Evolutionary conservation across 2,888 invertebrate genomes (phyloP).

Genomic region (Strigamia crassipes): DNA sequence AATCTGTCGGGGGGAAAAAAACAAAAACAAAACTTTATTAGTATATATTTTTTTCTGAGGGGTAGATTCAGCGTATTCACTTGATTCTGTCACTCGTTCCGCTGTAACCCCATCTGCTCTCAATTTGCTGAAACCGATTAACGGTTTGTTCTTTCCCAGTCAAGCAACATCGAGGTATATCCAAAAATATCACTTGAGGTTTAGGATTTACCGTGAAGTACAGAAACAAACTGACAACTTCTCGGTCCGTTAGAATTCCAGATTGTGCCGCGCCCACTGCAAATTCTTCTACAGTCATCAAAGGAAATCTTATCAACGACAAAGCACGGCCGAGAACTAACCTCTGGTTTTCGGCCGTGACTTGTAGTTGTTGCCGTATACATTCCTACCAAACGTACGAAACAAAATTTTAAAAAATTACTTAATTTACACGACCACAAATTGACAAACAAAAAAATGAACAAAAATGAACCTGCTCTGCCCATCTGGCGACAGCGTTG

Average conservation of each 20-base stretch:
- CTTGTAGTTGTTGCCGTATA: constrained; percentile 67
- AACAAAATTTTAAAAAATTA: background rate
- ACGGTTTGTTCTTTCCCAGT: constrained; percentile 78
- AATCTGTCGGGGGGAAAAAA: constrained; percentile 63
- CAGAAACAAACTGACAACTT: constrained; percentile 74
- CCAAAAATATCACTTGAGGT: constrained; percentile 71
- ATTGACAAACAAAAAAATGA: no score
- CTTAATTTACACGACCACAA: no score
- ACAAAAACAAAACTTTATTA: no score
- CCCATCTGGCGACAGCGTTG: constrained; percentile 68
- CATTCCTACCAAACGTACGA: constrained; percentile 66
- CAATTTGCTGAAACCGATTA: constrained; percentile 74
- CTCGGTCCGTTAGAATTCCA: constrained; percentile 74
- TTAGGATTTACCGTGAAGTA: constrained; percentile 77
- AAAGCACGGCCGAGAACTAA: constrained; percentile 72
- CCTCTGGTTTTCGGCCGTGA: constrained; percentile 71
- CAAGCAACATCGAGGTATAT: constrained; percentile 75
- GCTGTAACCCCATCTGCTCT: constrained; percentile 82
- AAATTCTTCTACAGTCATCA: constrained; percentile 86
- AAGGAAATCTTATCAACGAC: constrained; percentile 75
- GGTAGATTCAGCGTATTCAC: constrained; percentile 56
- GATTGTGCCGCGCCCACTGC: constrained; percentile 76
- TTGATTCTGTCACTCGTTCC: constrained; percentile 80
- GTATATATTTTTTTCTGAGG: background rate
- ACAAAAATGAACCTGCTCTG: constrained; percentile 6